A percentile compares a stretch with the other conserved stretches of the same genome.
These are phyloP conservation scores for Picus viridis DNA, from an alignment of 2,797 vertebrate genomes.

Conservation along the genomic window DNA sequence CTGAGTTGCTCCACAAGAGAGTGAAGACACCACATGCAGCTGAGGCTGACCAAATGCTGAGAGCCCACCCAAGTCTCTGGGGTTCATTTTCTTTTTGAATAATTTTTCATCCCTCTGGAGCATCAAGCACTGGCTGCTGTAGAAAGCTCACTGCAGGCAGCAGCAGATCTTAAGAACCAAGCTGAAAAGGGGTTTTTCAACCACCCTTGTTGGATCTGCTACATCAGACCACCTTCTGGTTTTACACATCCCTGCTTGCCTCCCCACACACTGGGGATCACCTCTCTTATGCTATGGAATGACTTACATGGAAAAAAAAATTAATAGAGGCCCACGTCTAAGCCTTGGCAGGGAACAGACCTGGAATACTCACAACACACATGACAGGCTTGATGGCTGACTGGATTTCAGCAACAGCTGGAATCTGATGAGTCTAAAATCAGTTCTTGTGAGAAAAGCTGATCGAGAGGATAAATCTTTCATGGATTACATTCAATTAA, in stretches of 20 bases:
- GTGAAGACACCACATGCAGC: not conserved
- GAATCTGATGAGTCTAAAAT: conserved; percentile 53
- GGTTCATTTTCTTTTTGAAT: not conserved
- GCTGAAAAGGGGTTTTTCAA: not conserved
- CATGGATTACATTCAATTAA: conserved; percentile 45
- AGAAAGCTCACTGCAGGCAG: not conserved
- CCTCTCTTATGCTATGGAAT: not conserved
- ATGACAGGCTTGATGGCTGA: conserved; percentile 27
- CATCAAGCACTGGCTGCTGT: not conserved
- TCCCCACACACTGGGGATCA: not conserved
- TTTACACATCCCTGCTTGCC: not conserved
- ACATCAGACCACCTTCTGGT: not conserved
- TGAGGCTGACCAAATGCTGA: not conserved
- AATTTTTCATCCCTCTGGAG: not conserved
- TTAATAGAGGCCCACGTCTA: not conserved
- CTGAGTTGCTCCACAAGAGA: not conserved
- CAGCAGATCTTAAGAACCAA: conserved; percentile 18
- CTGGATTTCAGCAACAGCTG: conserved; percentile 50
- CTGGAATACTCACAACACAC: conserved; percentile 25
- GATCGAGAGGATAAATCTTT: conserved; percentile 56
- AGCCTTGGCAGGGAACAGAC: not conserved
- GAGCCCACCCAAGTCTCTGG: not conserved
- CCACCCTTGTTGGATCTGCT: not conserved
- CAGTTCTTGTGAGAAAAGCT: conserved; percentile 45
- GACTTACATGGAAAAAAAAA: not conserved